phyloP scores from a whole-genome alignment of 2,113 vertebrate genomes.

The pig (Sus scrofa) region DNA sequence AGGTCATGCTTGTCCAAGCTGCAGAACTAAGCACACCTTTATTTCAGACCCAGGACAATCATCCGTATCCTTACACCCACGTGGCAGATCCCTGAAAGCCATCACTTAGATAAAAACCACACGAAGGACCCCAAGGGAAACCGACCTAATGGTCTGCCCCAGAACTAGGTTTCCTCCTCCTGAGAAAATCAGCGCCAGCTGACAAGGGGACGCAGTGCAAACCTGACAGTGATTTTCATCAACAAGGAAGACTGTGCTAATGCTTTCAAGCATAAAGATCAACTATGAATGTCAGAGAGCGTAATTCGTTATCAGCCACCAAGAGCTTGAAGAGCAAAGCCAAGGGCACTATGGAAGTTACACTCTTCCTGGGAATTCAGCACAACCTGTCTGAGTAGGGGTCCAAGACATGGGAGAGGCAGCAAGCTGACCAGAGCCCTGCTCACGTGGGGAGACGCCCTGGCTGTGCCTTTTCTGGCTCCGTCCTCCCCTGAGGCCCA shows the following conservation, averaged over 20 bases:
- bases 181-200: neutral
- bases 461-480: accelerated
- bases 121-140: neutral
- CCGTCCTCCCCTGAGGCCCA: neutral
- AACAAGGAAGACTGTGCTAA: neutral
- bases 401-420: neutral
- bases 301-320: neutral
- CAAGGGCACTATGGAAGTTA: neutral
- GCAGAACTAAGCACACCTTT: slow-evolving; percentile 26
- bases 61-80: neutral
- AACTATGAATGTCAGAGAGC: neutral
- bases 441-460: accelerated
- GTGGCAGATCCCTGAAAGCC: neutral
- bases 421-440: neutral
- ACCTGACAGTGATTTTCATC: neutral
- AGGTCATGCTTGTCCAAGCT: neutral
- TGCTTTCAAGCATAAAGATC: neutral
- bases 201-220: neutral
- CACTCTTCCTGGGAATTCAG: neutral
- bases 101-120: neutral
- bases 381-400: neutral
- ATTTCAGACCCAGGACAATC: neutral
- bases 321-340: neutral
- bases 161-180: neutral
- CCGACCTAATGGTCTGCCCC: neutral